A percentile compares a stretch with the other conserved stretches of the same genome.
These are phyloP conservation scores for Puntigrus tetrazona DNA, from an alignment of 2,113 vertebrate genomes.

Conservation along the genomic window DNA sequence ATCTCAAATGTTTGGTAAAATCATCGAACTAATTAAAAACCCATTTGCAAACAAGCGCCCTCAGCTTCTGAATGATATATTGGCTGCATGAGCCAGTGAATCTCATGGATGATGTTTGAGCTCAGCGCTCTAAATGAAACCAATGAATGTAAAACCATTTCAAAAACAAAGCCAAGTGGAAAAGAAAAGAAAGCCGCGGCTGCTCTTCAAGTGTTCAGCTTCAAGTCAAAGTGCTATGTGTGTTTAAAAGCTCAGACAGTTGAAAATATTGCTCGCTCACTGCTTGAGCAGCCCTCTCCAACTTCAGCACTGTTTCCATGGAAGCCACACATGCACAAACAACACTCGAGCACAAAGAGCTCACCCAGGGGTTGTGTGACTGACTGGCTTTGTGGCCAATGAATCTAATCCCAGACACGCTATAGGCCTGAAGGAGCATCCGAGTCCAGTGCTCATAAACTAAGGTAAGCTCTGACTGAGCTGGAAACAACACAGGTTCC, in stretches of 20 bases:
- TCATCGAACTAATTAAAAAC: not conserved
- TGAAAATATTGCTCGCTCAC: conserved; percentile 8
- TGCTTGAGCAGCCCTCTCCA: conserved; percentile 14
- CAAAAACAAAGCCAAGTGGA: conserved; percentile 3
- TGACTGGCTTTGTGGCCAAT: conserved; percentile 27
- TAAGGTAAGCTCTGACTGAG: conserved; percentile 15
- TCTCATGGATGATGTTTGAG: not conserved
- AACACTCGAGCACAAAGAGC: conserved; percentile 18
- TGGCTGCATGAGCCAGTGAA: not conserved
- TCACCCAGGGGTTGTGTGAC: conserved; percentile 26
- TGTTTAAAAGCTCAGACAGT: conserved; percentile 41
- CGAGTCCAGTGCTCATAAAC: conserved; percentile 23
- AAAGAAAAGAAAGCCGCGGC: not conserved
- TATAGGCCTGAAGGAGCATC: conserved; percentile 8
- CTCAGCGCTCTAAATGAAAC: conserved; percentile 8
- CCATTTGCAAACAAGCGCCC: not conserved
- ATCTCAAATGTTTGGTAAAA: not conserved
- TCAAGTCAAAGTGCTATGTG: conserved; percentile 34
- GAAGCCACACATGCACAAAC: conserved; percentile 48
- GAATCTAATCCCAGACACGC: conserved; percentile 40
- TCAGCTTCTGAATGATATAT: not conserved
- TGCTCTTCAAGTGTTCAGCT: conserved; percentile 19
- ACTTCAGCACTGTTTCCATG: conserved; percentile 60
- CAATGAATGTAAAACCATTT: conserved; percentile 6
- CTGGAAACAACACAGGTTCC: conserved; percentile 6